Base-by-base conservation (phyloP, 2,797 vertebrate genomes). In the Lacerta agilis region DNA sequence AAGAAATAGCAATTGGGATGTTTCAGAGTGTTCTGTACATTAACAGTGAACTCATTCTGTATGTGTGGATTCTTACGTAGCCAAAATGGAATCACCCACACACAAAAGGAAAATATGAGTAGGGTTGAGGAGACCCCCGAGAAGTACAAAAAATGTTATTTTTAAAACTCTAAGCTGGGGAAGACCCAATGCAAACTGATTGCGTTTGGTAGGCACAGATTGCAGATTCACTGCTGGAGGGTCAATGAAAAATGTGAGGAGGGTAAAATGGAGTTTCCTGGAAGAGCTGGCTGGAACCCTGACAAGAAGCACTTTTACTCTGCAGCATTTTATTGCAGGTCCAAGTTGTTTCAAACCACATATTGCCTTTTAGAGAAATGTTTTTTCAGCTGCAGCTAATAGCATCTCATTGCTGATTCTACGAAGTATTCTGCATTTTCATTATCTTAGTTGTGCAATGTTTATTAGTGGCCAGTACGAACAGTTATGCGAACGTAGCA, bases 231-330 rank as follows among this genome's bases (percentile, higher is more conserved):
- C 73, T 75, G 36, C 4, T 41, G 20, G 9, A 9, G 73, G 36
- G 0, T 3, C 0, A 3, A 4, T 9, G 8, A 2, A 10, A 27
- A 18, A 78, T 3, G 6, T n/a, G 27, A 45, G 29, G 41, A 43
- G 23, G 11, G 41, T n/a, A 45, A 25, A 49, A 49, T n/a, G 15
- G 9, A 29, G 27, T 49, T n/a, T 29, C 45, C 27, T 45, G 45
- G 43, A 78, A n/a, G 43, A 49, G 43, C 43, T n/a, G 43, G 45
- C 27, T 78, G 13, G 6, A n/a, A n/a, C 20, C 29, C 27, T 27
- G 45, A 20, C 23, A 23, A 41, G 0, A 29, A 77, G 41, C 41
- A 29, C 2, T 6, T 10, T 23, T 23, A 61, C 18, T 18, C 58
- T 61, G 58, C 58, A 61, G 20, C 20, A 61, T 61, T 61, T 61